phyloP scores from a whole-genome alignment of 2,888 invertebrate genomes.

The Ferrisia virgata region DNA sequence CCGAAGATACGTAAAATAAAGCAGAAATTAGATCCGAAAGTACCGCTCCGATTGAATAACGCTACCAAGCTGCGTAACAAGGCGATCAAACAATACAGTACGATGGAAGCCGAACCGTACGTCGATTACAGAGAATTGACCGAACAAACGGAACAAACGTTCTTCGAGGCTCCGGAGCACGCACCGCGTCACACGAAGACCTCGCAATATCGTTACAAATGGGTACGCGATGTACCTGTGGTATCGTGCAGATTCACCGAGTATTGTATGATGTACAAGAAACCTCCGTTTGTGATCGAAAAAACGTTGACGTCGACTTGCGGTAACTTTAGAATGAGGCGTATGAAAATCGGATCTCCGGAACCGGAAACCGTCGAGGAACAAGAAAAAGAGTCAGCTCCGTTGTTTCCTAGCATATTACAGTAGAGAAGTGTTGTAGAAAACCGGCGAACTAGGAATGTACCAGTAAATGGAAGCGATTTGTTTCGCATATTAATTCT shows the following conservation, averaged over 20 bases:
- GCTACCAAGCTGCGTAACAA: conserved; percentile 32
- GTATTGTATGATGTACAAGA: conserved; percentile 34
- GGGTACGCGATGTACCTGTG: conserved; percentile 37
- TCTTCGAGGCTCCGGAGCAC: not conserved
- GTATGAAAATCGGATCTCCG: not conserved
- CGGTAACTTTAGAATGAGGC: not conserved
- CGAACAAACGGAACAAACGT: not conserved
- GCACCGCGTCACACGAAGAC: conserved; percentile 15
- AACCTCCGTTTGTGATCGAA: conserved; percentile 22
- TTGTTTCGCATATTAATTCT: no score
- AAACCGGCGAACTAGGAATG: no score
- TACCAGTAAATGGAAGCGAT: no score
- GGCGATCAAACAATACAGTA: not conserved
- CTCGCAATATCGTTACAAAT: conserved; percentile 33
- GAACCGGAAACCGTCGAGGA: not conserved
- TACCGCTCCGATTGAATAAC: conserved; percentile 1
- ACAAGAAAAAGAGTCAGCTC: not conserved
- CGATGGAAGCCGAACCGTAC: not conserved
- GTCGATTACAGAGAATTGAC: not conserved
- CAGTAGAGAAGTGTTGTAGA: not conserved
- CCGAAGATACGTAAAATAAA: conserved; percentile 2
- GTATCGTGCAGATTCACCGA: conserved; percentile 36
- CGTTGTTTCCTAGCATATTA: not conserved
- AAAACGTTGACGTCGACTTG: not conserved
- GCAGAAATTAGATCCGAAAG: not conserved